phyloP scores from a whole-genome alignment of 2,113 vertebrate species.

The Percopsis transmontana region DNA sequence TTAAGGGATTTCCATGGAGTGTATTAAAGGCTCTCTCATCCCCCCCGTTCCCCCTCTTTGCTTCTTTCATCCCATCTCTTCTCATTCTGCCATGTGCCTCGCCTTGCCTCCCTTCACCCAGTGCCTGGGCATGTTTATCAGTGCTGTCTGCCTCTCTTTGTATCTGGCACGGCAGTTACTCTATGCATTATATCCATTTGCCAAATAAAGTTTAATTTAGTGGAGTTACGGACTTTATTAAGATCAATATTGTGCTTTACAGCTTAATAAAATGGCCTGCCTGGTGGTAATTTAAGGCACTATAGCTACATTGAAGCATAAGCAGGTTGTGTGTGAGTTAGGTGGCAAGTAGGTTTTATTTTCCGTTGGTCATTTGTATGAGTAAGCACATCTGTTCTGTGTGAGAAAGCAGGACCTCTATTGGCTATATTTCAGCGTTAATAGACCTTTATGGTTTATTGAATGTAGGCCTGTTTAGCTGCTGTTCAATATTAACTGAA shows the following conservation, averaged over 20 bases:
- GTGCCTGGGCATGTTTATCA: slow-evolving; percentile 7
- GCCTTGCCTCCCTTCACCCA: not conserved
- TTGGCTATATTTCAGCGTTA: slow-evolving; percentile 66
- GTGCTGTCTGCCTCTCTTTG: slow-evolving; percentile 1
- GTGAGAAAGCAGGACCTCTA: slow-evolving; percentile 54
- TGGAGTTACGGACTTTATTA: slow-evolving; percentile 31
- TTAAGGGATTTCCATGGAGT: slow-evolving; percentile 8
- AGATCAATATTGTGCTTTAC: slow-evolving; percentile 46
- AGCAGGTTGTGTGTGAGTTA: slow-evolving; percentile 52
- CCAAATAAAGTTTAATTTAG: slow-evolving; percentile 42
- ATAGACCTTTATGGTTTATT: slow-evolving; percentile 71
- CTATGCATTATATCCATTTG: slow-evolving; percentile 27
- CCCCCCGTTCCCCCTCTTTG: not conserved
- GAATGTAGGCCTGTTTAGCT: slow-evolving; percentile 59
- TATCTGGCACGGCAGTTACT: not conserved
- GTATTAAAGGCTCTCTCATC: slow-evolving; percentile 5
- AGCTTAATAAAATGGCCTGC: slow-evolving; percentile 37
- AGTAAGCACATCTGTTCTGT: slow-evolving; percentile 48
- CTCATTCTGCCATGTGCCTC: slow-evolving; percentile 9
- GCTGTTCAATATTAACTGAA: slow-evolving; percentile 62
- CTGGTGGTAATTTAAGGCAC: slow-evolving; percentile 31
- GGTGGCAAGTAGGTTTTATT: slow-evolving; percentile 11
- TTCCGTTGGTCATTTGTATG: slow-evolving; percentile 38
- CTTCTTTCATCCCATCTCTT: slow-evolving; percentile 8
- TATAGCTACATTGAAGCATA: slow-evolving; percentile 25